Conservation (phyloP, 2,113 vertebrate species). For the Corynorhinus townsendii region DNA sequence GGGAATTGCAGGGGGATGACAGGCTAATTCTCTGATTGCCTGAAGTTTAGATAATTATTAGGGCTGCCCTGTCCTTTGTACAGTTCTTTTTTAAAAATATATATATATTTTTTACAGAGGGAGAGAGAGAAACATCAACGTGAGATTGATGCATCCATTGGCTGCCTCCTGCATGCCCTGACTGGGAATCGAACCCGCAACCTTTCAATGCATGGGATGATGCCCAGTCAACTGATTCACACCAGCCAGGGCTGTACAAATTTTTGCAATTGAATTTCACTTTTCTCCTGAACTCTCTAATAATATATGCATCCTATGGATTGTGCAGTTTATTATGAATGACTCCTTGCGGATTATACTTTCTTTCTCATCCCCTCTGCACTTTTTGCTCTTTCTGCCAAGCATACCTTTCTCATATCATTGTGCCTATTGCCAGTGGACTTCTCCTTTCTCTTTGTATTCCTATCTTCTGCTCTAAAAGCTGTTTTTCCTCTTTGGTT, state of each 20-base stretch:
- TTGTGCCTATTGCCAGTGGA: background rate
- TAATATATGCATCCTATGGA: background rate
- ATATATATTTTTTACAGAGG: too few relatives aligned
- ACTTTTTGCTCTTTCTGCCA: background rate
- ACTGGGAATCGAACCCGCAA: too few relatives aligned
- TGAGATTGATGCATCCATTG: too few relatives aligned
- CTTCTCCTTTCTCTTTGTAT: conserved; percentile 1
- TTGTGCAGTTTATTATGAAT: background rate
- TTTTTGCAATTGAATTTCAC: background rate
- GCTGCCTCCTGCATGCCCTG: too few relatives aligned
- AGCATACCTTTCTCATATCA: background rate
- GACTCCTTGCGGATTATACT: background rate
- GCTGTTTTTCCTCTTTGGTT: background rate
- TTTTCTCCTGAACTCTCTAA: background rate
- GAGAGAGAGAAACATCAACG: too few relatives aligned
- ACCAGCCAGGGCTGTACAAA: too few relatives aligned
- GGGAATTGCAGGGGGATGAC: background rate
- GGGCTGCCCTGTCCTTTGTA: background rate
- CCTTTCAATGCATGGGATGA: too few relatives aligned
- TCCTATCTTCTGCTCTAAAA: background rate
- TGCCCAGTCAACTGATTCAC: too few relatives aligned
- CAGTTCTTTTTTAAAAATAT: too few relatives aligned
- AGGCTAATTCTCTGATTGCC: background rate
- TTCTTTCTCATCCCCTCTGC: background rate
- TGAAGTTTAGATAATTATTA: background rate